phyloP scores from a whole-genome alignment of 1,140 invertebrate genomes.

The Lucilia cuprina region DNA sequence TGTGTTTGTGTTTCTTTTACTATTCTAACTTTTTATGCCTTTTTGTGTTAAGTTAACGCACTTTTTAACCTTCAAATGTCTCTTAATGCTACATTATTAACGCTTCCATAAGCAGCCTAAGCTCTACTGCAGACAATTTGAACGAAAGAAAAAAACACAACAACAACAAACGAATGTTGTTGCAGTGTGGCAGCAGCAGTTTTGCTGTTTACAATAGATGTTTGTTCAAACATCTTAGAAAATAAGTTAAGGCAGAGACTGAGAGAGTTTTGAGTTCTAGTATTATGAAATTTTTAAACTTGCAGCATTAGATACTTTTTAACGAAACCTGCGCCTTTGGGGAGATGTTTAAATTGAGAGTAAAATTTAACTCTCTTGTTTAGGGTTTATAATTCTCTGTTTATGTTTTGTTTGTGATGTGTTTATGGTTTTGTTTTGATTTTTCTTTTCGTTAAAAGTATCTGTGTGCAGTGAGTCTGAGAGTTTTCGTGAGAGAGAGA shows the following conservation, averaged over 20 bases:
- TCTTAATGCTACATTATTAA: conserved; percentile 13
- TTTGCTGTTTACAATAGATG: no score
- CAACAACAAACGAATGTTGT: neutral
- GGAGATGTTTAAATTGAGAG: neutral
- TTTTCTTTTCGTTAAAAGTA: neutral
- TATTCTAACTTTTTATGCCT: neutral
- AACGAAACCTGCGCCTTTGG: no score
- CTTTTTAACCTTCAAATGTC: conserved; percentile 37
- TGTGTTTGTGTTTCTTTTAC: no score
- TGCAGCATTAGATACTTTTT: no score
- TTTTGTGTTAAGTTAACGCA: conserved; percentile 23
- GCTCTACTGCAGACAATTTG: neutral
- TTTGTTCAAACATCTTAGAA: no score
- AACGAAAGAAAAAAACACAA: no score
- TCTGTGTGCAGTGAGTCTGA: neutral
- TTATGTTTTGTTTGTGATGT: neutral
- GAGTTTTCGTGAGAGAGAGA: neutral
- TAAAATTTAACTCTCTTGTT: neutral
- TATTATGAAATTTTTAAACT: no score
- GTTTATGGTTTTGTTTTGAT: neutral
- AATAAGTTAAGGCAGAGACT: no score
- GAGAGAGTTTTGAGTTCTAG: no score
- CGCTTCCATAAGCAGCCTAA: neutral
- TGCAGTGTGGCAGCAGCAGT: neutral
- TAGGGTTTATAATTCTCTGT: neutral